Percentiles rank a stretch among this genome's conserved stretches.
These are phyloP conservation scores for Chelmon rostratus DNA, from an alignment of 2,797 vertebrate genomes.

Conservation along the genomic window DNA sequence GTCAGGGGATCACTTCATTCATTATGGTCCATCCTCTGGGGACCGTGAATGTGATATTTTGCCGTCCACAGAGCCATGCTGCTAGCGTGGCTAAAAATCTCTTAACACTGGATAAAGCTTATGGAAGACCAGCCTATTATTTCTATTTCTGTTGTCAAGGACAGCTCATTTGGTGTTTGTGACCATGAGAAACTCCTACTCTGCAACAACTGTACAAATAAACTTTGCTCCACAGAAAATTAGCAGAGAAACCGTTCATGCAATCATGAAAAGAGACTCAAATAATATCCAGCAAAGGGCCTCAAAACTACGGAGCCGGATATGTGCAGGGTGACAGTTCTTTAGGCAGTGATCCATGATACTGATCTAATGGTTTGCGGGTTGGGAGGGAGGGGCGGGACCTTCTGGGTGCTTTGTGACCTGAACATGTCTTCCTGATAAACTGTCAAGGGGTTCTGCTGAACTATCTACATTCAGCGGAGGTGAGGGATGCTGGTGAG, in stretches of 20 bases:
- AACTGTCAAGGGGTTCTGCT: constrained; percentile 53
- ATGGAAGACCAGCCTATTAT: too few species aligned
- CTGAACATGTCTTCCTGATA: constrained; percentile 66
- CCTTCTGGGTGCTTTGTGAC: constrained; percentile 61
- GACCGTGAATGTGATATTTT: background rate
- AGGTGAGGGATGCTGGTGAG: constrained; percentile 47
- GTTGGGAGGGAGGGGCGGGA: constrained; percentile 16
- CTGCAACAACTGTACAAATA: background rate
- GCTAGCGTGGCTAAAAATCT: background rate
- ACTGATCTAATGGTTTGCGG: constrained; percentile 42
- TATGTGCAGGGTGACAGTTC: constrained; percentile 29
- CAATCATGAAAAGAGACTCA: background rate
- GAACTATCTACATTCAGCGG: constrained; percentile 44
- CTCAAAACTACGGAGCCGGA: background rate
- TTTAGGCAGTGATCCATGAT: constrained; percentile 61
- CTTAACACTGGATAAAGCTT: too few species aligned
- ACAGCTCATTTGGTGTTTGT: background rate
- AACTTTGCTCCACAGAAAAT: background rate
- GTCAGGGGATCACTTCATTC: background rate
- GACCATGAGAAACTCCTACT: background rate
- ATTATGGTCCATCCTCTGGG: background rate
- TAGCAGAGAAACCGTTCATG: background rate
- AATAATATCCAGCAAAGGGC: background rate
- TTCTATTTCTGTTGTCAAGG: background rate
- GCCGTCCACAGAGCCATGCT: background rate